Base-by-base conservation (phyloP, 2,113 vertebrate genomes). In the Seriola dumerili region DNA sequence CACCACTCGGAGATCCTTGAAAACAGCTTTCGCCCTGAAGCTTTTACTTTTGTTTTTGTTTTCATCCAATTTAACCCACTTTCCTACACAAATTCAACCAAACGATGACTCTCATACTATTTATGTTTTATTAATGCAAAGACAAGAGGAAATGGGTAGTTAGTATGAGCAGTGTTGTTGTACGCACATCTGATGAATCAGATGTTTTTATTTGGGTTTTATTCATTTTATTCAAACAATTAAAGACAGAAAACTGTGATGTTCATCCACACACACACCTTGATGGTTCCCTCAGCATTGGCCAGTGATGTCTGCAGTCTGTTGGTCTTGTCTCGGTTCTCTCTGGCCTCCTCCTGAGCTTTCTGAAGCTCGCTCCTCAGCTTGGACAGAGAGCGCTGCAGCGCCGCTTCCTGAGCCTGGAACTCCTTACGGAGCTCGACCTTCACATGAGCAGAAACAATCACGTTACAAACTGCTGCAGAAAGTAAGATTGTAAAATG, bases 401-500 rank as follows among this genome's bases (percentile, higher is more conserved):
- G 95, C 3, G 95, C 79, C 4, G 96, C 95, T 85, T 99, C 98
- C 93, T 99, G 98, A 8, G 92, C 95, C 92, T 99, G 97, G 93
- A 99, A 98, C 88, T 99, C 98, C 88, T 96, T 97, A 50, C 96
- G 96, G 52, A 99, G 95, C 72, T 99, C 97, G 3, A 95, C 95
- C 94, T 94, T 14, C 19, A 72, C 17, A 7, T 0, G 38, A 67
- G 61, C 6, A 1, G 23, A 83, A 70, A 25, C 40, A 8, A 7
- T 75, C 40, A 44, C 40, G 40, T 42, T 10, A 42, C 8, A 8
- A 42, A 10, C 40, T 2, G 40, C 40, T 10, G 40, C 40, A 3
- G 34, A 36, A n/a, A 21, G 8, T 10, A 54, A 50, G 16, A 17
- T 9, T 29, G 29, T 29, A 29, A 29, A 29, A 29, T 29, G 29